Evolutionary conservation across 2,797 vertebrate genomes (phyloP).

Genomic region (Mus minutoides): DNA sequence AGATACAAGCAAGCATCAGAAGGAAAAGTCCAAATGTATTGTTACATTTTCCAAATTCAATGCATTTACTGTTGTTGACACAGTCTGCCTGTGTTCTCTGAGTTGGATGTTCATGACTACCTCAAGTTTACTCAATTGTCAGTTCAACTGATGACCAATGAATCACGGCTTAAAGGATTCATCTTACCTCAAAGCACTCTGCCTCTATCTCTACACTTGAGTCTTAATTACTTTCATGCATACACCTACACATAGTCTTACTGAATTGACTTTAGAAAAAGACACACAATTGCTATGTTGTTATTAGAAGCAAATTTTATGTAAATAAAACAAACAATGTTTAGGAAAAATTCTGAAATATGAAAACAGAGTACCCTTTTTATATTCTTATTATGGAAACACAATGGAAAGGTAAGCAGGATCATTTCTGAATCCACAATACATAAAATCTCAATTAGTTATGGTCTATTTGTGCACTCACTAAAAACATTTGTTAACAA

Average conservation of each 20-base stretch:
- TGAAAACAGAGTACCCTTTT: not conserved
- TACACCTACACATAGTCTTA: not conserved
- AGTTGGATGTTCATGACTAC: not conserved
- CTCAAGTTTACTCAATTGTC: not conserved
- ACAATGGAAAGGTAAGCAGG: constrained; percentile 54
- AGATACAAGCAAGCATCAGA: not conserved
- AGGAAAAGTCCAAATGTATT: not conserved
- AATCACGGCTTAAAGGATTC: not conserved
- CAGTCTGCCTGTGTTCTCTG: not conserved
- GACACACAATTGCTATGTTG: not conserved
- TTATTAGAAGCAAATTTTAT: constrained; percentile 2
- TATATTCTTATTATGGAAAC: constrained; percentile 14
- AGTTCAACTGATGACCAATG: not conserved
- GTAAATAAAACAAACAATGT: not conserved
- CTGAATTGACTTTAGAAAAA: not conserved
- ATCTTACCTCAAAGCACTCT: not conserved
- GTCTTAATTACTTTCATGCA: constrained; percentile 10
- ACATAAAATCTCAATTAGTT: constrained; percentile 68
- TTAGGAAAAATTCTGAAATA: not conserved
- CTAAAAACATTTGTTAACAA: constrained; percentile 77
- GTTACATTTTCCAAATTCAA: not conserved
- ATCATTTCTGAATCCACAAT: constrained; percentile 63
- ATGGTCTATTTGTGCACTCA: constrained; percentile 76
- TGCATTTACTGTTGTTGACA: not conserved
- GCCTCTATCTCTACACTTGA: not conserved